Base-by-base conservation (phyloP, 2,888 invertebrate genomes). In the Cephus runcator region DNA sequence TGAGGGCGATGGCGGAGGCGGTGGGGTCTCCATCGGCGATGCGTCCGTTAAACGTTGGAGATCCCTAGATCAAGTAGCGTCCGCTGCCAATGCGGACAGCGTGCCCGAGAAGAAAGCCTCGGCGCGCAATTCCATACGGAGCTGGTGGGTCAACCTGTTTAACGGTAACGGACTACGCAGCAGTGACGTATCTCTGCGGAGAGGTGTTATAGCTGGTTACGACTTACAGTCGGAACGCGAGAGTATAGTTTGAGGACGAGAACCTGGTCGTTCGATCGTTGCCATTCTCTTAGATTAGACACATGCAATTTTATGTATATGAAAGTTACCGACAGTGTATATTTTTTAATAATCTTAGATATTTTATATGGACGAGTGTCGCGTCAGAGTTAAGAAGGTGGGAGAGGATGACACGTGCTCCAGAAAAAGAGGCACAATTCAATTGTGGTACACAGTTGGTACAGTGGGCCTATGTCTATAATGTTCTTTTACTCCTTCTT, bases 111-210 rank as follows among this genome's bases (percentile, higher is more conserved):
- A 95, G 89, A 93, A 94, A 88, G 93, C 94, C 76, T 91, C 93
- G 69, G 92, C 93, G 69, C 93, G 95, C 79, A 94, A 95, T 86
- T 94, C 95, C 35, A 93, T 97, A 81, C 94, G 95, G 84, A 93
- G 93, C 83, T 97, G 96, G 96, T 92, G 97, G 87, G 94, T 95
- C 73, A 96, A 95, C 85, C 92, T 97, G 81, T 95, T 97, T 88
- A 95, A 95, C 87, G 95, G 95, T 80, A 95, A 94, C 86, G 95
- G 95, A 78, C 92, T 95, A 81, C 94, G 96, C 83, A 93, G 94
- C 83, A 95, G 95, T 86, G 93, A 93, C 84, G 92, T 93, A 35
- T 94, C 94, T 15, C 88, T 94, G 68, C 93, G 93, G 79, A 93
- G 93, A 82, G 93, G 92, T 23, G 93, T 92, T 76, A 91, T 93